Evolutionary conservation across 2,888 invertebrate species (phyloP).

Genomic region (Chloroclysta siterata): DNA sequence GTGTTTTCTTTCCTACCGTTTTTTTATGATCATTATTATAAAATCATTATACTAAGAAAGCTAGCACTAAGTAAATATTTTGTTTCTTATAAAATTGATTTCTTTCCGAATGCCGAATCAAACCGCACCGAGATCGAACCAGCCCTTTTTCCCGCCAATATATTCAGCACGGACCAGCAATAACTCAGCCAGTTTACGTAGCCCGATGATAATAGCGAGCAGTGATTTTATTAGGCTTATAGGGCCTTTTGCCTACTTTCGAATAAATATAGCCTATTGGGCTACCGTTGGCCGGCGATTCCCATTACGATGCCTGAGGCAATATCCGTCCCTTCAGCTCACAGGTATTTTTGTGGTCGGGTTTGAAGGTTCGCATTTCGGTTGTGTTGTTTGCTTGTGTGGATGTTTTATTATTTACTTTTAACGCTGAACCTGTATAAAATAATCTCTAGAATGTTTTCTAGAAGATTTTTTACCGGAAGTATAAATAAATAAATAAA

Average conservation of each 20-base stretch:
- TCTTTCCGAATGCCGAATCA: not conserved
- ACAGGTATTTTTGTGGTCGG: constrained; percentile 20
- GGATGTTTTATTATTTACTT: not conserved
- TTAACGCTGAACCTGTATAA: too few species aligned
- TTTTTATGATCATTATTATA: too few species aligned
- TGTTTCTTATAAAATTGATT: too few species aligned
- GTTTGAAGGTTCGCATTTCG: not conserved
- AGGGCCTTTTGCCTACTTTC: constrained; percentile 32
- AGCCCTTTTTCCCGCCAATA: constrained; percentile 37
- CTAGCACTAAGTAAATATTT: too few species aligned
- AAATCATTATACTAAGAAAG: too few species aligned
- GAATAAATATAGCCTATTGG: constrained; percentile 31
- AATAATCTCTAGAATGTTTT: too few species aligned
- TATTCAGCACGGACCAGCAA: constrained; percentile 39
- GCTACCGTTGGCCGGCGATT: constrained; percentile 20
- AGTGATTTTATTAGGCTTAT: constrained; percentile 44
- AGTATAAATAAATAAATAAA: too few species aligned
- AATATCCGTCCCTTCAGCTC: constrained; percentile 25
- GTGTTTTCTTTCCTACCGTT: too few species aligned
- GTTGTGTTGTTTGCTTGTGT: not conserved
- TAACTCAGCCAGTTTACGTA: constrained; percentile 43
- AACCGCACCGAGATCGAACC: constrained; percentile 3
- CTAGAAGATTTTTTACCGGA: too few species aligned
- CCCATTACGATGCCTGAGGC: constrained; percentile 22
- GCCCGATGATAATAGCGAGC: constrained; percentile 39